Conservation (phyloP, 2,888 invertebrate genomes). For the Coenonympha glycerion region DNA sequence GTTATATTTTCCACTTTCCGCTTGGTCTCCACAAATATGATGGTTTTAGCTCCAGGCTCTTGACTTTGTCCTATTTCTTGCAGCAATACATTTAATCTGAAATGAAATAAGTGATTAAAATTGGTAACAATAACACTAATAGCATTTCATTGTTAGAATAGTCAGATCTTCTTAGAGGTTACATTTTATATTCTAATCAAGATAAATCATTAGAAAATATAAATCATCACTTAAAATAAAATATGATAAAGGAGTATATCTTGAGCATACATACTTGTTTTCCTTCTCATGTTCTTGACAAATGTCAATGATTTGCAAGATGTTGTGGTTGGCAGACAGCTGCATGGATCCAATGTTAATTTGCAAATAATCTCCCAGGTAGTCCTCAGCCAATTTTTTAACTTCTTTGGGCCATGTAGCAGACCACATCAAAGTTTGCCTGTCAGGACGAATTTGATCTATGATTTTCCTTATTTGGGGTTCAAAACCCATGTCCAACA, state of each 20-base stretch:
- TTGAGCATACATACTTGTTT: conserved; percentile 61
- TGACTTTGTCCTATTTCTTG: conserved; percentile 87
- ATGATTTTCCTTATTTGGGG: conserved; percentile 96
- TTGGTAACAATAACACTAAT: background rate
- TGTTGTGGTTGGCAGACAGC: conserved; percentile 93
- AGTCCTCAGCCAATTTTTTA: conserved; percentile 92
- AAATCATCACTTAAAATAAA: background rate
- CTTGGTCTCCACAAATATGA: conserved; percentile 98
- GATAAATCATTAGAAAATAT: conserved; percentile 39
- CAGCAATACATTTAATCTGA: conserved; percentile 82
- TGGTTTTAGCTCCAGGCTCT: conserved; percentile 91
- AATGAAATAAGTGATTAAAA: conserved; percentile 35
- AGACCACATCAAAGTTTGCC: conserved; percentile 99
- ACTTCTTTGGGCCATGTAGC: conserved; percentile 99
- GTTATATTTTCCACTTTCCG: conserved; percentile 93
- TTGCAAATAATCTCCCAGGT: conserved; percentile 91
- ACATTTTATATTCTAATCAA: conserved; percentile 50
- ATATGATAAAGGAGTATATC: background rate
- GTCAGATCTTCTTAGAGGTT: conserved; percentile 75
- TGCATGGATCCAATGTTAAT: conserved; percentile 93
- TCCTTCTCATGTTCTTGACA: conserved; percentile 92
- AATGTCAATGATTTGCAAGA: conserved; percentile 89
- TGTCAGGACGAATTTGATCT: conserved; percentile 93
- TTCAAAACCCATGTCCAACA: conserved; percentile 99
- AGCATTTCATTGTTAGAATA: background rate